Evolutionary conservation across 2,888 invertebrate species (phyloP).

Genomic region (Auanema freiburgensis): DNA sequence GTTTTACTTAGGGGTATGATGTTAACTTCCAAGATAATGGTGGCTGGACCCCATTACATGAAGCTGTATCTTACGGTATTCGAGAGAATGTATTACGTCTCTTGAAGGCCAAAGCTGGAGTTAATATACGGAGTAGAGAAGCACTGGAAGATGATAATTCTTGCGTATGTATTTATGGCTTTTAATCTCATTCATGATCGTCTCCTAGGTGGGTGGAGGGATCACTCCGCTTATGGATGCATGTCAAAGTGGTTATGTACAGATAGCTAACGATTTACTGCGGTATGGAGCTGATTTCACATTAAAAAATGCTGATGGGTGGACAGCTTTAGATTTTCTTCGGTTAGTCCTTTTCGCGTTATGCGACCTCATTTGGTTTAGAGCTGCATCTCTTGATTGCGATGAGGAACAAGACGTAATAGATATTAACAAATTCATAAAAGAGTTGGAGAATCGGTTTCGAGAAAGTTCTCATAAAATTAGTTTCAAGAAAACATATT

Average conservation of each 20-base stretch:
- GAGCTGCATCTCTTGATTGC: too few species aligned
- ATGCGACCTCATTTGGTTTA: too few species aligned
- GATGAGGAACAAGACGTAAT: too few species aligned
- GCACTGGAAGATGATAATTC: background rate
- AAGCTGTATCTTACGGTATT: conserved; percentile 37
- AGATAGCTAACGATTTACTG: conserved; percentile 13
- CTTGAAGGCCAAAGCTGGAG: conserved; percentile 33
- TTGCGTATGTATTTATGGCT: background rate
- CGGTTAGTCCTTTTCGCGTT: too few species aligned
- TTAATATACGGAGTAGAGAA: conserved; percentile 22
- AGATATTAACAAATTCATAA: too few species aligned
- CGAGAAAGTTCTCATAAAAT: too few species aligned
- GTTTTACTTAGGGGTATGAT: conserved; percentile 29
- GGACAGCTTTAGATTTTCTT: too few species aligned
- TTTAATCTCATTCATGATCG: background rate
- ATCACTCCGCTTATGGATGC: conserved; percentile 52
- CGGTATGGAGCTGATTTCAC: too few species aligned
- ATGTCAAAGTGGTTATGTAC: conserved; percentile 32
- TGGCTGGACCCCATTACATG: conserved; percentile 51
- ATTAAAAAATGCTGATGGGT: too few species aligned
- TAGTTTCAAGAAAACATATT: too few species aligned
- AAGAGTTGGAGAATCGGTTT: too few species aligned
- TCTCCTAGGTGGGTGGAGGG: conserved; percentile 20
- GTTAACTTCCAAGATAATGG: conserved; percentile 44
- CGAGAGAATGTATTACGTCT: conserved; percentile 30